A percentile compares a stretch with the other conserved stretches of the same genome.
These are phyloP conservation scores for Amiota communis DNA, from an alignment of 2,888 invertebrate genomes.

Conservation along the genomic window DNA sequence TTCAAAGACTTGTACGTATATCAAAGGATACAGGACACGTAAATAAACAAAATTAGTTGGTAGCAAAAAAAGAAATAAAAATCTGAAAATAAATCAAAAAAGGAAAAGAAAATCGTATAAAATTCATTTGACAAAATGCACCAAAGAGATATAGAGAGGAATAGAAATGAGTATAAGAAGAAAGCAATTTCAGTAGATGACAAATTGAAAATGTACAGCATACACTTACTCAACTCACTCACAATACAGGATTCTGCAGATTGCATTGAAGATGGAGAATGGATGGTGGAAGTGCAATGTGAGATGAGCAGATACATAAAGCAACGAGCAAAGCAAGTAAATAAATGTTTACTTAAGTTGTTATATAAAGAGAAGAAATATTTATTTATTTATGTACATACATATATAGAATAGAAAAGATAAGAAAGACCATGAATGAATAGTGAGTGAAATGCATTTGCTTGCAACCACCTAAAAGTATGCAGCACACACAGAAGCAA, in stretches of 20 bases:
- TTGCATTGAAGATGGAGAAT: background rate
- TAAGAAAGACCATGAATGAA: constrained; percentile 50
- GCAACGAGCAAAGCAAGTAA: constrained; percentile 46
- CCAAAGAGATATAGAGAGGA: constrained; percentile 41
- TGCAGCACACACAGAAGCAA: constrained; percentile 49
- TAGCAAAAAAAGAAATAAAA: constrained; percentile 48
- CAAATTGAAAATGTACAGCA: constrained; percentile 60
- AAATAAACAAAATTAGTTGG: constrained; percentile 60
- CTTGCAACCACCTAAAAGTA: constrained; percentile 63
- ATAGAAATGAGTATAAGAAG: background rate
- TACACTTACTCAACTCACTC: no score
- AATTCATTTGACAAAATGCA: constrained; percentile 69
- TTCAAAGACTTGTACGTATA: constrained; percentile 62
- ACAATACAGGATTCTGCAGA: background rate
- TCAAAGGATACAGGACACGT: background rate
- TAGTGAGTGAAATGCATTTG: constrained; percentile 1
- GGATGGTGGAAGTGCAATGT: background rate
- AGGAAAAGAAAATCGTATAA: constrained; percentile 50
- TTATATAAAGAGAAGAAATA: constrained; percentile 29
- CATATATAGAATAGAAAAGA: constrained; percentile 38
- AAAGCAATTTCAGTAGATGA: constrained; percentile 68
- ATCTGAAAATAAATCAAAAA: constrained; percentile 7
- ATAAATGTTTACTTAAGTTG: constrained; percentile 47
- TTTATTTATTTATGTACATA: constrained; percentile 20
- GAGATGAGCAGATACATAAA: constrained; percentile 40